phyloP scores from a whole-genome alignment of 2,797 vertebrate species.

The Pseudopleuronectes americanus region DNA sequence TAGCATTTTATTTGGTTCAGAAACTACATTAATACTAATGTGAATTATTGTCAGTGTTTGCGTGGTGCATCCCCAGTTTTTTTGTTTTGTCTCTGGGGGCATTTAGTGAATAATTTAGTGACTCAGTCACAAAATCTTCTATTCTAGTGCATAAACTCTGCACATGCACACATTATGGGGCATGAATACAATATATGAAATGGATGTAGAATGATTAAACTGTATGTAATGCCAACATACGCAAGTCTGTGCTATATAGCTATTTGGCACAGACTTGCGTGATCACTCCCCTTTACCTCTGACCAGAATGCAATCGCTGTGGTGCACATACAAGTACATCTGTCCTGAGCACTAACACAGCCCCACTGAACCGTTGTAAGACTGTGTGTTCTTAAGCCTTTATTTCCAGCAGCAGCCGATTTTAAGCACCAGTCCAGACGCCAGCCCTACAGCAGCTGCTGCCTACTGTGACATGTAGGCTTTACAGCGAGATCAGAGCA shows the following conservation, averaged over 20 bases:
- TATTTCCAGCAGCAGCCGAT: slow-evolving; percentile 50
- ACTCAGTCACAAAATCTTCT: neutral
- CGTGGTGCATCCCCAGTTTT: neutral
- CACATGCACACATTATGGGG: neutral
- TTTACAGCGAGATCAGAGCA: slow-evolving; percentile 28
- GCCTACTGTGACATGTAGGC: slow-evolving; percentile 33
- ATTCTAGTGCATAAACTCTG: neutral
- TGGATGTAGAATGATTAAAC: neutral
- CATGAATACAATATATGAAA: neutral
- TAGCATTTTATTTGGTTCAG: slow-evolving; percentile 59
- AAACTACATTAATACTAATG: slow-evolving; percentile 66
- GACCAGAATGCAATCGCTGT: slow-evolving; percentile 23
- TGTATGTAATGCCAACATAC: neutral
- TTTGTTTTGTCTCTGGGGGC: slow-evolving; percentile 18
- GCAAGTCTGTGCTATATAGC: no score
- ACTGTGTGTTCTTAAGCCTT: slow-evolving; percentile 19
- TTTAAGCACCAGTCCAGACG: slow-evolving; percentile 50
- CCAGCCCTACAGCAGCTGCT: slow-evolving; percentile 16
- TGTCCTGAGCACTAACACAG: slow-evolving; percentile 4
- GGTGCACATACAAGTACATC: slow-evolving; percentile 22
- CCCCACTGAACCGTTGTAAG: slow-evolving; percentile 24
- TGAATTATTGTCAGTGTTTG: slow-evolving; percentile 31
- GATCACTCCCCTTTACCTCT: slow-evolving; percentile 9
- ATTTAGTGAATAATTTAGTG: slow-evolving; percentile 39
- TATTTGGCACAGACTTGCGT: neutral